These are phyloP conservation scores for Luffia ferchaultella DNA, from an alignment of 2,888 invertebrate genomes.

Conservation along the genomic window DNA sequence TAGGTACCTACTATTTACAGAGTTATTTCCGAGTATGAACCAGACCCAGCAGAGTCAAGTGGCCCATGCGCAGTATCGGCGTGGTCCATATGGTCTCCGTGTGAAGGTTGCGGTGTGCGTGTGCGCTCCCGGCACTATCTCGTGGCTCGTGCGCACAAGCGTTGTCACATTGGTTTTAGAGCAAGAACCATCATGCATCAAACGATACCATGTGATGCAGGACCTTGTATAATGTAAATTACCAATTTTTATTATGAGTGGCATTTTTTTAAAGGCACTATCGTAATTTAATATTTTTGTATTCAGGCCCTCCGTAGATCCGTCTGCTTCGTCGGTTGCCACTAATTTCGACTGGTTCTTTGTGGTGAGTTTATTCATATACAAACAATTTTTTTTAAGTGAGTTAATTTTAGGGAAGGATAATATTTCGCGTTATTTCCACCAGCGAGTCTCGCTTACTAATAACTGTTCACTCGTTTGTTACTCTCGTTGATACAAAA, in stretches of 20 bases:
- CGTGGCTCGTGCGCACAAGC: conserved; percentile 68
- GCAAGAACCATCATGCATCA: conserved; percentile 44
- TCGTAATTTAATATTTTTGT: neutral
- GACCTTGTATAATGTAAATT: conserved; percentile 42
- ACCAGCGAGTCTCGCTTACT: too few relatives aligned
- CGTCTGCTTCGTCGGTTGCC: neutral
- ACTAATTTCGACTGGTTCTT: conserved; percentile 5
- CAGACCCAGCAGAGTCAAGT: conserved; percentile 41
- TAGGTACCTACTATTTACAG: conserved; percentile 25
- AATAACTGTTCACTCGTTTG: too few relatives aligned
- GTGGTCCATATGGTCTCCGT: conserved; percentile 83
- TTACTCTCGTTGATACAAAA: too few relatives aligned
- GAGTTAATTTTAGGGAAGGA: too few relatives aligned
- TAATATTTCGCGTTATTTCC: too few relatives aligned
- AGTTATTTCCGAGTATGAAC: conserved; percentile 50
- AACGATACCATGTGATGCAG: conserved; percentile 50
- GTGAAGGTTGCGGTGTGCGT: conserved; percentile 74
- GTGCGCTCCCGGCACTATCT: conserved; percentile 75
- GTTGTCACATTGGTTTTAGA: conserved; percentile 60
- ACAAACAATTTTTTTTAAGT: too few relatives aligned
- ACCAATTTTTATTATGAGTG: neutral
- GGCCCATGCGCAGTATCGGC: conserved; percentile 73
- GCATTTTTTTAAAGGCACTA: neutral
- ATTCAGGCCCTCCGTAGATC: neutral
- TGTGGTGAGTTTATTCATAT: conserved; percentile 4